phyloP scores from a whole-genome alignment of 2,888 invertebrate species.

The Andrena hattorfiana region DNA sequence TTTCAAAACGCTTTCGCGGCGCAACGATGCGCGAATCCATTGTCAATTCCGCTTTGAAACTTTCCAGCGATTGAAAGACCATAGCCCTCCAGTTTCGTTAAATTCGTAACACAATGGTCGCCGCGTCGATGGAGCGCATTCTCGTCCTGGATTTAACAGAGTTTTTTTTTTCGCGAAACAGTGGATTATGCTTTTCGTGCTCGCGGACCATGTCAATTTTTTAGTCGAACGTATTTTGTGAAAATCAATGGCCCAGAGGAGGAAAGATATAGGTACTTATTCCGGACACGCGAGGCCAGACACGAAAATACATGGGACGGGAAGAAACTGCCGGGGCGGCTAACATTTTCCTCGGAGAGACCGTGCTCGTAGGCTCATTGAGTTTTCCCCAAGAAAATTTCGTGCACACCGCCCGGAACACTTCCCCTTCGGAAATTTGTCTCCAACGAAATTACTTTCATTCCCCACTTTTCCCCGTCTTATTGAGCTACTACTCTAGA shows the following conservation, averaged over 20 bases:
- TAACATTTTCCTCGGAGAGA: not conserved
- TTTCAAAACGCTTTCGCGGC: not conserved
- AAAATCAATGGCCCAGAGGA: conserved; percentile 25
- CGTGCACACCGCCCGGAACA: not conserved
- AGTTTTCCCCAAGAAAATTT: conserved; percentile 36
- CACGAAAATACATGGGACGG: not conserved
- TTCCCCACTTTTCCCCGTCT: conserved; percentile 22
- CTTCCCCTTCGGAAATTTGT: conserved; percentile 37
- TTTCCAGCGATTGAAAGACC: not conserved
- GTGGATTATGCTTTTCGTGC: not conserved
- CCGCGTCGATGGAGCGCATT: no score
- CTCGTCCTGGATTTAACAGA: no score
- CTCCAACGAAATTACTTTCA: conserved; percentile 22
- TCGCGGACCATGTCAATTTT: not conserved
- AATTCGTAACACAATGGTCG: not conserved
- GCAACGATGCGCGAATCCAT: not conserved
- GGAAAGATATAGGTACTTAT: conserved; percentile 10
- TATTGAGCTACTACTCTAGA: conserved; percentile 33
- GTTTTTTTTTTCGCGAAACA: not conserved
- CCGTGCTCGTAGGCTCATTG: conserved; percentile 27
- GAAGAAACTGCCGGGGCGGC: not conserved
- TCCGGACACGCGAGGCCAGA: conserved; percentile 10
- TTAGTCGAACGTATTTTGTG: not conserved
- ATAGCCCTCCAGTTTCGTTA: not conserved
- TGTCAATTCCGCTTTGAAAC: not conserved